Conservation (phyloP, 2,113 vertebrate species). For the Nothoprocta perdicaria region DNA sequence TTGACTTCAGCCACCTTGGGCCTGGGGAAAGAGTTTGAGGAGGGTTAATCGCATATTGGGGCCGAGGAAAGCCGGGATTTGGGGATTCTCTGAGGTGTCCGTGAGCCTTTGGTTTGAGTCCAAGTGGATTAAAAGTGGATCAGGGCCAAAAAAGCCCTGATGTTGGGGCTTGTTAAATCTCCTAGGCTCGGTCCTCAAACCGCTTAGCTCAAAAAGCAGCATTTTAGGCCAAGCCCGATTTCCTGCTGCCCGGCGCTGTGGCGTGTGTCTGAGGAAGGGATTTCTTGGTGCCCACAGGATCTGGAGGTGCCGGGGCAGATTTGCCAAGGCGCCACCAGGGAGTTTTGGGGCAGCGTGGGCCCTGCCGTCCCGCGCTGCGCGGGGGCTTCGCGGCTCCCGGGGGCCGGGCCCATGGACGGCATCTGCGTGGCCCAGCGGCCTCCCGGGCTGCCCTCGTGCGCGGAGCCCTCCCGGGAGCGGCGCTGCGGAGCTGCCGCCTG, state of each 20-base stretch:
- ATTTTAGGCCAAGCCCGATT: fast-evolving
- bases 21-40: neutral
- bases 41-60: fast-evolving
- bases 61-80: fast-evolving
- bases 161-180: fast-evolving
- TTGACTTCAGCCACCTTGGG: fast-evolving
- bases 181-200: neutral
- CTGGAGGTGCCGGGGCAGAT: fast-evolving
- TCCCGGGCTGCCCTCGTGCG: too few species aligned
- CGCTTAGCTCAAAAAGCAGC: neutral
- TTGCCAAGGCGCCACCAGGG: fast-evolving
- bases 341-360: too few species aligned
- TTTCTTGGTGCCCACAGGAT: fast-evolving
- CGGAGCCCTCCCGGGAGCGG: too few species aligned
- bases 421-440: too few species aligned
- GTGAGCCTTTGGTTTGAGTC: neutral
- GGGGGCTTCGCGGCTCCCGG: too few species aligned
- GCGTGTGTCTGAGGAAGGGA: neutral
- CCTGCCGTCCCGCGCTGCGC: too few species aligned
- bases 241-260: fast-evolving
- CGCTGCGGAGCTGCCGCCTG: too few species aligned
- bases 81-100: fast-evolving
- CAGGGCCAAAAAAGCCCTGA: neutral
- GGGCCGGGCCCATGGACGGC: too few species aligned
- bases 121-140: neutral